Conservation (phyloP, 2,113 vertebrate species). For the Struthio camelus region DNA sequence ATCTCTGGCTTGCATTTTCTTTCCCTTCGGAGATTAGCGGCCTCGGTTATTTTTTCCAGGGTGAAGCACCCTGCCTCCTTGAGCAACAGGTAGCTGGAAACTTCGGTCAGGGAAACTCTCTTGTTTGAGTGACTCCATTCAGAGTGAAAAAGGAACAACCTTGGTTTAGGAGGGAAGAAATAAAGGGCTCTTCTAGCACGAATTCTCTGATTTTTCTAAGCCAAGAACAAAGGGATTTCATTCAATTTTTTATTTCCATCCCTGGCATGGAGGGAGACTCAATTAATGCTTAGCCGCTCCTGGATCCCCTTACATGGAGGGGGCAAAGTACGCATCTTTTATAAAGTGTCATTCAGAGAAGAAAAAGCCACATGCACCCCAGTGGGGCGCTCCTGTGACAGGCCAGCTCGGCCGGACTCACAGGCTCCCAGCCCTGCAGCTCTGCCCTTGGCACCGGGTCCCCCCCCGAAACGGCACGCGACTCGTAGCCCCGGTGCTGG, state of each 20-base stretch:
- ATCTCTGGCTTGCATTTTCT: neutral
- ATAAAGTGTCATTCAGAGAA: neutral
- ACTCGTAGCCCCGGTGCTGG: neutral
- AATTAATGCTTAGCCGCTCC: neutral
- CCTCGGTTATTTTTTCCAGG: fast-evolving
- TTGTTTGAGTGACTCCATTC: neutral
- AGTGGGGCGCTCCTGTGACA: too few relatives aligned
- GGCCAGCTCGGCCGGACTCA: too few relatives aligned
- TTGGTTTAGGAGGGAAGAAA: neutral
- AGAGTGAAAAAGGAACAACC: neutral
- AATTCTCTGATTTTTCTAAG: neutral
- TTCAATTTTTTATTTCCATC: neutral
- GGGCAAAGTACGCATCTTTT: neutral
- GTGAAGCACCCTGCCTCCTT: neutral
- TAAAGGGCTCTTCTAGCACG: neutral
- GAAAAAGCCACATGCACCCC: neutral
- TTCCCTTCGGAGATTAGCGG: neutral
- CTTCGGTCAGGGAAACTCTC: neutral
- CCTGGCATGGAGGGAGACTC: neutral
- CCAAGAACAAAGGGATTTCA: neutral
- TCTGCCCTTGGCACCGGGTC: neutral
- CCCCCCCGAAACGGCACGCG: fast-evolving
- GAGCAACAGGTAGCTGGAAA: neutral
- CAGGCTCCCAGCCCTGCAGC: neutral
- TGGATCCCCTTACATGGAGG: neutral